These are phyloP conservation scores for Dryobates pubescens DNA, from an alignment of 2,797 vertebrate species.

Conservation along the genomic window DNA sequence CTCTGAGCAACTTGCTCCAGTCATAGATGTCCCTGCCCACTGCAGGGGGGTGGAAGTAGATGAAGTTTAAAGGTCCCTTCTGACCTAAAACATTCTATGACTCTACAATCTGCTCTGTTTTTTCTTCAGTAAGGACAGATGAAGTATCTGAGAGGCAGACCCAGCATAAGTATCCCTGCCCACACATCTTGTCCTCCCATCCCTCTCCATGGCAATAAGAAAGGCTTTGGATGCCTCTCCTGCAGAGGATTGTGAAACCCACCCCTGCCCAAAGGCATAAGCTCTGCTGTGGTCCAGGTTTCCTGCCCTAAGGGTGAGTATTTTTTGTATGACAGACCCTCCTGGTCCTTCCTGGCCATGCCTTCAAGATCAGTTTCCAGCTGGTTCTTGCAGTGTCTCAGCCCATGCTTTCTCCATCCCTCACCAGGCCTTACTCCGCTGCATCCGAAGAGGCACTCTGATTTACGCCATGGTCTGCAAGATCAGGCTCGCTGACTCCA, in stretches of 20 bases:
- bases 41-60: no score
- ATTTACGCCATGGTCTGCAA: background rate
- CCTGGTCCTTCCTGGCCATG: background rate
- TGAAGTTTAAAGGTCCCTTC: no score
- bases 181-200: background rate
- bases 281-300: background rate
- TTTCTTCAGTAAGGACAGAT: background rate
- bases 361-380: accelerated
- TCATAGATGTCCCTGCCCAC: no score
- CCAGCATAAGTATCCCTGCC: background rate
- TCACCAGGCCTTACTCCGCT: accelerated
- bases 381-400: accelerated
- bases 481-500: background rate
- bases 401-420: background rate
- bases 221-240: background rate
- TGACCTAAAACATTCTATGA: no score
- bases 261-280: background rate
- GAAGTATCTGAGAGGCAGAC: background rate
- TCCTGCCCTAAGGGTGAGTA: background rate
- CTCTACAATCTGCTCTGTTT: background rate
- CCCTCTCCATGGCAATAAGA: accelerated
- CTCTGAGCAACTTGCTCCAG: no score
- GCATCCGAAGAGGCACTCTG: background rate
- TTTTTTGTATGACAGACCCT: accelerated
- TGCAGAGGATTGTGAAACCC: background rate